A percentile compares a stretch with the other conserved stretches of the same genome.
phyloP scores from a whole-genome alignment of 2,113 vertebrate species.

The Sylvia atricapilla region DNA sequence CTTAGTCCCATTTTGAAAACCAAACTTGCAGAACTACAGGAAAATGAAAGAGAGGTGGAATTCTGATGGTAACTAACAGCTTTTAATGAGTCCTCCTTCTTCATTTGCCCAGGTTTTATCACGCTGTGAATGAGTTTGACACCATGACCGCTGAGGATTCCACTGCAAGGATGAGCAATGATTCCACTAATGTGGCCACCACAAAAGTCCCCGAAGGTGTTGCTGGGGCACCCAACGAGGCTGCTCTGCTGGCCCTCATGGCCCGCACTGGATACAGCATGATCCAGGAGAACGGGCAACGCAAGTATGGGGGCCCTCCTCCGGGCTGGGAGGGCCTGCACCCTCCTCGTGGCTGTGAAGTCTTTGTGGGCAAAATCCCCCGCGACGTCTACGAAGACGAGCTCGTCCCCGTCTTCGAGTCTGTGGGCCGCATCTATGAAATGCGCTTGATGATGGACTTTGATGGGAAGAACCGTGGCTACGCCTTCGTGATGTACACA shows the following conservation, averaged over 20 bases:
- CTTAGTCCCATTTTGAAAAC: neutral
- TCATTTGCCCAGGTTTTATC: constrained; percentile 69
- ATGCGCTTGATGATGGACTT: constrained; percentile 99
- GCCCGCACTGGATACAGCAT: constrained; percentile 91
- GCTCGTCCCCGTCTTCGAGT: constrained; percentile 93
- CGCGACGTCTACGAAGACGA: constrained; percentile 97
- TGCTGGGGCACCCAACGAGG: constrained; percentile 85
- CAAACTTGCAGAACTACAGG: neutral
- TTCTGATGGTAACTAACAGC: neutral
- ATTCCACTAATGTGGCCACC: constrained; percentile 70
- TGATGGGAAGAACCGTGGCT: constrained; percentile 96
- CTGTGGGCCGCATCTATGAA: constrained; percentile 93
- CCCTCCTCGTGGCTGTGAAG: constrained; percentile 94
- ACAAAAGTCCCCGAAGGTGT: constrained; percentile 83
- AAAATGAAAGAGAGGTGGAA: neutral
- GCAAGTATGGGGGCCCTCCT: constrained; percentile 92
- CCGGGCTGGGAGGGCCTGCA: constrained; percentile 89
- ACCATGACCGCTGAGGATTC: constrained; percentile 98
- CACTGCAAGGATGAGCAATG: constrained; percentile 87
- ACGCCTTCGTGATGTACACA: constrained; percentile 96
- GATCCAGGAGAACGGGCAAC: constrained; percentile 96
- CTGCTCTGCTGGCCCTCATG: constrained; percentile 87
- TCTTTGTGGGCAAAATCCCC: constrained; percentile 98
- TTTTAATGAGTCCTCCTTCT: neutral
- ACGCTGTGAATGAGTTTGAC: constrained; percentile 88